phyloP scores from a whole-genome alignment of 2,113 vertebrate species.

The Perca schrenkii region DNA sequence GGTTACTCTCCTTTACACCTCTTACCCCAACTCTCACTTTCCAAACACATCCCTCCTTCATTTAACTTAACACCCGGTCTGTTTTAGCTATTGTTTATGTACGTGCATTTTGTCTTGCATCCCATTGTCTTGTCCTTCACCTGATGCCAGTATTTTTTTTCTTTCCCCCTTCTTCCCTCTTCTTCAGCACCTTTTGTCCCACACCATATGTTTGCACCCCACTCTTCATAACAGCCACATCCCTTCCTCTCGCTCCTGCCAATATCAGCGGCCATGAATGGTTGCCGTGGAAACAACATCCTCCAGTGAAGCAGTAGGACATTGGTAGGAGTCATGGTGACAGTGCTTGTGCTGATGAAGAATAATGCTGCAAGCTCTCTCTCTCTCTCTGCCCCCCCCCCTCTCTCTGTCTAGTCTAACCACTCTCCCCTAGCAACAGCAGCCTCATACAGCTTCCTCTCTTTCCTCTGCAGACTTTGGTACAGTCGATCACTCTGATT shows the following conservation, averaged over 20 bases:
- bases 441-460: constrained; percentile 39
- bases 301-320: constrained; percentile 76
- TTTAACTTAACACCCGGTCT: not conserved
- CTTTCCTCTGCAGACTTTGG: constrained; percentile 41
- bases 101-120: constrained; percentile 3
- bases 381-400: constrained; percentile 28
- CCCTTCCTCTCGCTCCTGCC: constrained; percentile 38
- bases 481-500: constrained; percentile 50
- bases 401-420: constrained; percentile 51
- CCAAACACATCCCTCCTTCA: constrained; percentile 6
- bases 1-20: constrained; percentile 39
- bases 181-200: constrained; percentile 41
- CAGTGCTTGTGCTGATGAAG: constrained; percentile 80
- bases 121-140: constrained; percentile 36
- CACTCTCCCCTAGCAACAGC: constrained; percentile 82
- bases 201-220: constrained; percentile 68
- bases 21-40: constrained; percentile 27
- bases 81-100: constrained; percentile 7
- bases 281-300: constrained; percentile 86
- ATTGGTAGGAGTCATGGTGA: constrained; percentile 74
- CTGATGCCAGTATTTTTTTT: constrained; percentile 1
- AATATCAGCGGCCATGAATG: constrained; percentile 76
- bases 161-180: not conserved
- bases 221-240: constrained; percentile 35
- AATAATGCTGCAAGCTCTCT: constrained; percentile 77